phyloP scores from a whole-genome alignment of 1,140 invertebrate species.

The Papilio polytes region DNA sequence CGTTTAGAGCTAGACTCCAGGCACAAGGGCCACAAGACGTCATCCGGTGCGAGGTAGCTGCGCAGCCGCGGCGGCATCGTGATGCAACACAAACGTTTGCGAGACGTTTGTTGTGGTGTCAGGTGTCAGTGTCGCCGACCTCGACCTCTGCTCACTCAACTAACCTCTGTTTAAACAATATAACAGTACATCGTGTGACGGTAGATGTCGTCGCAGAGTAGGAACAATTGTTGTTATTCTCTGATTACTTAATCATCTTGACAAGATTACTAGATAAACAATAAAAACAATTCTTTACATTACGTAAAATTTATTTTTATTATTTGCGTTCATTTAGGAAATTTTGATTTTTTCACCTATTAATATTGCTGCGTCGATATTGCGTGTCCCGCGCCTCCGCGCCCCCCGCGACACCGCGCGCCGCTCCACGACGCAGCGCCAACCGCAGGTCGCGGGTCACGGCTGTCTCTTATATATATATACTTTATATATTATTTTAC shows the following conservation, averaged over 20 bases:
- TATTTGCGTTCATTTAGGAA: too few relatives aligned
- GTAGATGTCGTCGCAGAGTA: background rate
- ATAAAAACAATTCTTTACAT: too few relatives aligned
- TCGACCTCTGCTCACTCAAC: background rate
- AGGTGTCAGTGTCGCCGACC: background rate
- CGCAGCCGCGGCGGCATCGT: background rate
- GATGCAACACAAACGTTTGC: background rate
- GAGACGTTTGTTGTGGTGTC: background rate
- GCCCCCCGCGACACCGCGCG: too few relatives aligned
- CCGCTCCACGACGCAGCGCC: too few relatives aligned
- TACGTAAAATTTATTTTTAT: too few relatives aligned
- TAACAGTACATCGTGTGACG: background rate
- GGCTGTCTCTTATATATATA: too few relatives aligned
- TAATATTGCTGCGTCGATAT: too few relatives aligned
- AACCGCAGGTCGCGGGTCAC: background rate
- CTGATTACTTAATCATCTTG: background rate
- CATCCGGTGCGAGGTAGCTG: background rate
- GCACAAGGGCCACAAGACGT: background rate
- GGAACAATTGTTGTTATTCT: background rate
- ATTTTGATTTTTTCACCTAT: too few relatives aligned
- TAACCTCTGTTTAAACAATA: slow-evolving; percentile 6
- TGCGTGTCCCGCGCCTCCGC: too few relatives aligned
- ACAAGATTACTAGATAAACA: background rate
- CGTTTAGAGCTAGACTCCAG: background rate
- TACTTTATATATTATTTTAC: too few relatives aligned